A percentile compares a stretch with the other conserved stretches of the same genome.
These are phyloP conservation scores for Oikopleura dioica DNA, from an alignment of 23 tunicate species.

Conservation along the genomic window DNA sequence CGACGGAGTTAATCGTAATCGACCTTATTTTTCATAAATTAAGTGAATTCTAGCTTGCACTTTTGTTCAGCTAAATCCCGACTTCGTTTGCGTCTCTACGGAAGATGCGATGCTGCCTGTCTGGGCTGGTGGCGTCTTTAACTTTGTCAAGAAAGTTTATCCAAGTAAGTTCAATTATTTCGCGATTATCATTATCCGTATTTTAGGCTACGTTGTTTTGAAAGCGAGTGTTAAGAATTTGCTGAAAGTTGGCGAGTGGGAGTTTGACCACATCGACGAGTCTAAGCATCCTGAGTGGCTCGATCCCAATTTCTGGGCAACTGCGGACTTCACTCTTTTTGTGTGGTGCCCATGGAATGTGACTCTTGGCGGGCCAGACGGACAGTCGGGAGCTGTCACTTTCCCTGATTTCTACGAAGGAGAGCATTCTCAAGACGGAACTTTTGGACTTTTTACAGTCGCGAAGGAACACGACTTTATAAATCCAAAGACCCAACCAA, in stretches of 20 bases:
- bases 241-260: not conserved
- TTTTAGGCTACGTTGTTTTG: not conserved
- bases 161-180: not conserved
- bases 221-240: not conserved
- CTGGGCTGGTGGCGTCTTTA: not conserved
- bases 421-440: not conserved
- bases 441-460: not conserved
- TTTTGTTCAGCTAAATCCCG: not conserved
- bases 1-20: too few species aligned
- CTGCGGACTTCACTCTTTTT: not conserved
- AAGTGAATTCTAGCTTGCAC: too few species aligned
- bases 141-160: not conserved
- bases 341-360: not conserved
- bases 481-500: not conserved
- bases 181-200: not conserved
- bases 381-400: not conserved
- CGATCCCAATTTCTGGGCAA: not conserved
- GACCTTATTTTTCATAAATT: too few species aligned
- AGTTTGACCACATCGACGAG: not conserved
- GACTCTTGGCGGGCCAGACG: not conserved
- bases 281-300: not conserved
- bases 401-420: not conserved
- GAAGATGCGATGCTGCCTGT: not conserved
- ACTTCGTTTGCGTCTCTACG: not conserved
- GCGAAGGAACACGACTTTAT: not conserved